Percentiles rank a stretch among this genome's conserved stretches.
Evolutionary conservation across 2,888 invertebrate genomes (phyloP).

Genomic region (Malacosoma neustria): DNA sequence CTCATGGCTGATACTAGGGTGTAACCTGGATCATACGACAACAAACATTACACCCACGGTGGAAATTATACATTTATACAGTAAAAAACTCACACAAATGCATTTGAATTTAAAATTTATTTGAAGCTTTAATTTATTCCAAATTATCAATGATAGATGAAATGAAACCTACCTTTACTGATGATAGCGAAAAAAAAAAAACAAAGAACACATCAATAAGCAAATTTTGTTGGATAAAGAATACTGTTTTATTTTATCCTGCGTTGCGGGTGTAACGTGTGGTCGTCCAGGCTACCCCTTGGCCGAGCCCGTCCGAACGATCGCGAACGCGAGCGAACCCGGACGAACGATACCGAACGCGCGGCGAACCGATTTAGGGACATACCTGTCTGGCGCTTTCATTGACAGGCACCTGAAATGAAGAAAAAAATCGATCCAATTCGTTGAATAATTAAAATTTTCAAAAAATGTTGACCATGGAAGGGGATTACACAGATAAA

Average conservation of each 20-base stretch:
- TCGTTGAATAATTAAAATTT: constrained; percentile 76
- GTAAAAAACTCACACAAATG: constrained; percentile 59
- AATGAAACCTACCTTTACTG: constrained; percentile 51
- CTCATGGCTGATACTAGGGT: constrained; percentile 43
- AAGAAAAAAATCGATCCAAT: constrained; percentile 80
- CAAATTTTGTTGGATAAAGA: constrained; percentile 60
- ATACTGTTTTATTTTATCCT: constrained; percentile 62
- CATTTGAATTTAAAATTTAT: too few species aligned
- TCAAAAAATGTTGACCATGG: constrained; percentile 32
- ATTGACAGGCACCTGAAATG: constrained; percentile 84
- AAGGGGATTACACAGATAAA: constrained; percentile 63
- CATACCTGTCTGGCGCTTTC: constrained; percentile 84
- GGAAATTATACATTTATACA: constrained; percentile 46
- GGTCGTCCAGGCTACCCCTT: constrained; percentile 72
- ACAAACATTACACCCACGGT: constrained; percentile 63
- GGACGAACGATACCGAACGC: constrained; percentile 66
- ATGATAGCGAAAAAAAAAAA: constrained; percentile 35
- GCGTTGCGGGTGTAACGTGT: constrained; percentile 68
- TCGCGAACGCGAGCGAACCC: constrained; percentile 62
- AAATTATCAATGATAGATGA: constrained; percentile 46
- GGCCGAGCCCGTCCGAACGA: constrained; percentile 57
- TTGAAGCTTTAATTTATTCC: too few species aligned
- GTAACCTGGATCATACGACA: constrained; percentile 73
- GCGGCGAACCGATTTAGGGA: constrained; percentile 60
- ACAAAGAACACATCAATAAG: constrained; percentile 69